Conservation (phyloP, 2,797 vertebrate species). For the Platyrinchus mystaceus region DNA sequence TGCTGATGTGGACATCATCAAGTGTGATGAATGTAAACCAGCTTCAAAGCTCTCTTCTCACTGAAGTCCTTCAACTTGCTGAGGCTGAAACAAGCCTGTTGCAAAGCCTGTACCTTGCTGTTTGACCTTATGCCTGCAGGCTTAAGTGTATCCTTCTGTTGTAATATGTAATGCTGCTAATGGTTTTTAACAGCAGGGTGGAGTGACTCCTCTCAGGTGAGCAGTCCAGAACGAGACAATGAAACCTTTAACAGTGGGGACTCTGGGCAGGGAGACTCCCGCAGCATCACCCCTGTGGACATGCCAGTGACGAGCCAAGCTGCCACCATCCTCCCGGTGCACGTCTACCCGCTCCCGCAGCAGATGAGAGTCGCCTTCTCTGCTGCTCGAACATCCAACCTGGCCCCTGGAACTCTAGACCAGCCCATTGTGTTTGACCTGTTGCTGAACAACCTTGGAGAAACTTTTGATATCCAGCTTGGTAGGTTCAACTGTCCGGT, state of each 20-base stretch:
- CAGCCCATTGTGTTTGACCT: constrained; percentile 96
- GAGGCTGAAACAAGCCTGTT: neutral
- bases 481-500: constrained; percentile 93
- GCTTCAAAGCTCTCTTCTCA: neutral
- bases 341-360: constrained; percentile 87
- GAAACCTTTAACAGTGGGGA: constrained; percentile 84
- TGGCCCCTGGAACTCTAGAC: constrained; percentile 94
- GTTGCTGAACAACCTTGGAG: constrained; percentile 91
- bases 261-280: constrained; percentile 89
- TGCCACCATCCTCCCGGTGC: constrained; percentile 86
- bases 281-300: constrained; percentile 85
- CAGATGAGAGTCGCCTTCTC: constrained; percentile 95
- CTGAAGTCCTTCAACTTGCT: neutral
- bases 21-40: neutral
- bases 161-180: neutral
- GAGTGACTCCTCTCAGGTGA: constrained; percentile 94
- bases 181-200: constrained; percentile 80
- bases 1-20: too few relatives aligned
- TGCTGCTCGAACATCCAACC: constrained; percentile 92
- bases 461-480: constrained; percentile 89
- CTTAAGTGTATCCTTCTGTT: neutral
- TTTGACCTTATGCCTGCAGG: neutral
- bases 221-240: constrained; percentile 89
- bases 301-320: constrained; percentile 83
- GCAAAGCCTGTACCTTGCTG: neutral